phyloP scores from a whole-genome alignment of 2,113 vertebrate species.

The Thryonomys swinderianus region DNA sequence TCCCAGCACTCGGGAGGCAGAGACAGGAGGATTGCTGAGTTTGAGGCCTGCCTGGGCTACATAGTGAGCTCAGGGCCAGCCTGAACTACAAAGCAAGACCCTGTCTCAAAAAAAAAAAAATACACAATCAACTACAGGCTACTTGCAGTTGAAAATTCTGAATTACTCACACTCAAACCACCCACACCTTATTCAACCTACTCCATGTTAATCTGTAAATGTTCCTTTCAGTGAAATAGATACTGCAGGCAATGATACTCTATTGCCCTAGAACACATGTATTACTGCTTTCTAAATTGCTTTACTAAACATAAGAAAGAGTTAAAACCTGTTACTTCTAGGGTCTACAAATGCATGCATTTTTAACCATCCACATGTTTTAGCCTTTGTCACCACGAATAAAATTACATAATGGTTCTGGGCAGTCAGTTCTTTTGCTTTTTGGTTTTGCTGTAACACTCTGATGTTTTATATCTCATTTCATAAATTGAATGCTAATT shows the following conservation, averaged over 20 bases:
- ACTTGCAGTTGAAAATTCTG: constrained; percentile 14
- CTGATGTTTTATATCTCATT: constrained; percentile 56
- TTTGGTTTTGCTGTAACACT: background rate
- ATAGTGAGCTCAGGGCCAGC: no score
- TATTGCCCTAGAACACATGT: background rate
- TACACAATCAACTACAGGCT: constrained; percentile 38
- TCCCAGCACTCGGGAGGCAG: no score
- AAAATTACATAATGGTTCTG: background rate
- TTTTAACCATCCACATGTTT: background rate
- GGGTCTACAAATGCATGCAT: background rate
- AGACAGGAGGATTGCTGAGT: no score
- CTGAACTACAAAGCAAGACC: no score
- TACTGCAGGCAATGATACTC: background rate
- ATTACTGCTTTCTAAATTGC: constrained; percentile 26
- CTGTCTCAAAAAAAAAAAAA: no score
- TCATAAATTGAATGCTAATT: constrained; percentile 56
- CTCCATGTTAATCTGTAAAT: constrained; percentile 15
- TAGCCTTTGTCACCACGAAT: background rate
- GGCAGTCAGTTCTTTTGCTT: no score
- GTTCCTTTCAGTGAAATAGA: constrained; percentile 28
- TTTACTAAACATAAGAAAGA: constrained; percentile 38
- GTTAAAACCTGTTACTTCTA: background rate
- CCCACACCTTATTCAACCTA: background rate
- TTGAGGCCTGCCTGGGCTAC: no score
- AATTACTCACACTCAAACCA: background rate